Percentiles rank a stretch among this genome's conserved stretches.
Evolutionary conservation across 2,888 invertebrate species (phyloP).

Genomic region (Penaeus monodon): DNA sequence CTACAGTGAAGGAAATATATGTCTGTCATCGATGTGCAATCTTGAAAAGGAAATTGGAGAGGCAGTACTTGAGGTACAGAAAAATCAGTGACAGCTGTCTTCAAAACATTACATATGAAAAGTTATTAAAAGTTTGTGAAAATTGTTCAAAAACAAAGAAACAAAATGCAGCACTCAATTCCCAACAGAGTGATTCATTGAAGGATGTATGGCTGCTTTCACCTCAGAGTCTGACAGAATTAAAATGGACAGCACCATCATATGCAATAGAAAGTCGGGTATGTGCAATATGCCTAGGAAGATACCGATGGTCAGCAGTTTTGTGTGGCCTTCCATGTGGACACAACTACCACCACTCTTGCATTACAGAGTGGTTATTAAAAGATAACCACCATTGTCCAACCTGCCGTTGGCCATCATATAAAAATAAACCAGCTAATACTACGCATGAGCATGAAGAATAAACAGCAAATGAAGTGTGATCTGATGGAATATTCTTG

Average conservation of each 20-base stretch:
- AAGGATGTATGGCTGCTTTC: conserved; percentile 52
- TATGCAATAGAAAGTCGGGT: conserved; percentile 58
- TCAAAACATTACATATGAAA: conserved; percentile 47
- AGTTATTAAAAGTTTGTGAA: conserved; percentile 52
- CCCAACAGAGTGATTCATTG: conserved; percentile 1
- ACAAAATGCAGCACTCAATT: conserved; percentile 19
- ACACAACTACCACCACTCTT: conserved; percentile 73
- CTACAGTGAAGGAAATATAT: conserved; percentile 59
- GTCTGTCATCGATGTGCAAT: conserved; percentile 60
- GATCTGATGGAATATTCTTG: too few species aligned
- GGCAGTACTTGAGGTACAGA: conserved; percentile 47
- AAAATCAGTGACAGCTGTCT: conserved; percentile 31
- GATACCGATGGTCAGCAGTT: conserved; percentile 68
- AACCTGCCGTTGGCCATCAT: conserved; percentile 74
- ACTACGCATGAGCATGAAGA: conserved; percentile 39
- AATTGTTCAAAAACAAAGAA: conserved; percentile 49
- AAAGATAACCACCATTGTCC: conserved; percentile 74
- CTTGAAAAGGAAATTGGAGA: conserved; percentile 53
- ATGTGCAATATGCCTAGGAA: conserved; percentile 74
- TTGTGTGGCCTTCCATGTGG: conserved; percentile 73
- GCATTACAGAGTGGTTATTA: conserved; percentile 72
- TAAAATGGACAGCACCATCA: conserved; percentile 55
- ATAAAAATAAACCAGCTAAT: conserved; percentile 67
- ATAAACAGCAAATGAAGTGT: background rate
- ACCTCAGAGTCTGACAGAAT: conserved; percentile 50